phyloP scores from a whole-genome alignment of 2,113 vertebrate species.

The Gobius niger region DNA sequence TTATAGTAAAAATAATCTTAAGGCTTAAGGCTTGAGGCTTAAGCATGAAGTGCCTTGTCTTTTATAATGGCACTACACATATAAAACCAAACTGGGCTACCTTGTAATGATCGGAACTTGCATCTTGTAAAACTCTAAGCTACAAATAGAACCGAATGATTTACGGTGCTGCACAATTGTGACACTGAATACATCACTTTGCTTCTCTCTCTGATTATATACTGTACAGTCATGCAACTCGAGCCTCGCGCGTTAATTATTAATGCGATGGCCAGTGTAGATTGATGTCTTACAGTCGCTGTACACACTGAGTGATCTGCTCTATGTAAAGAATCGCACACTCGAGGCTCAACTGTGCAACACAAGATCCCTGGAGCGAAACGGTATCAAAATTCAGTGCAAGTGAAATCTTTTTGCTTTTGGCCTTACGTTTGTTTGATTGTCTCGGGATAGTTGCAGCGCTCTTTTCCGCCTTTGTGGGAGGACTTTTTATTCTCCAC shows the following conservation, averaged over 20 bases:
- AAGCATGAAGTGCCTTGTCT: too few relatives aligned
- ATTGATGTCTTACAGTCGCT: conserved; percentile 7
- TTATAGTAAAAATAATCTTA: too few relatives aligned
- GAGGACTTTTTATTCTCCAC: not conserved
- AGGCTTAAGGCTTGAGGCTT: too few relatives aligned
- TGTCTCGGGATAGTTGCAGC: not conserved
- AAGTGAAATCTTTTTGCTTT: not conserved
- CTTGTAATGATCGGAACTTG: too few relatives aligned
- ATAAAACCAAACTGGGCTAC: too few relatives aligned
- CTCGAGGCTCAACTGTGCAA: not conserved
- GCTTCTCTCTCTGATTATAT: conserved; percentile 1
- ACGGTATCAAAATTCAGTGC: not conserved
- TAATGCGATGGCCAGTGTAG: not conserved
- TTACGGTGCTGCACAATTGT: not conserved
- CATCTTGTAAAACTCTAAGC: not conserved
- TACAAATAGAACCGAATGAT: not conserved
- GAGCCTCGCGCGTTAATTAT: not conserved
- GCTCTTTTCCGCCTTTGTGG: not conserved
- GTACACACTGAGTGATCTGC: conserved; percentile 6
- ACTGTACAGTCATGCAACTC: conserved; percentile 6
- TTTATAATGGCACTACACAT: too few relatives aligned
- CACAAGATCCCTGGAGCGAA: not conserved
- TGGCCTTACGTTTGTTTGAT: not conserved
- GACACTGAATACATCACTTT: not conserved
- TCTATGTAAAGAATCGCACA: conserved; percentile 3